Conservation (phyloP, 1,140 invertebrate genomes). For the Coptotermes formosanus region DNA sequence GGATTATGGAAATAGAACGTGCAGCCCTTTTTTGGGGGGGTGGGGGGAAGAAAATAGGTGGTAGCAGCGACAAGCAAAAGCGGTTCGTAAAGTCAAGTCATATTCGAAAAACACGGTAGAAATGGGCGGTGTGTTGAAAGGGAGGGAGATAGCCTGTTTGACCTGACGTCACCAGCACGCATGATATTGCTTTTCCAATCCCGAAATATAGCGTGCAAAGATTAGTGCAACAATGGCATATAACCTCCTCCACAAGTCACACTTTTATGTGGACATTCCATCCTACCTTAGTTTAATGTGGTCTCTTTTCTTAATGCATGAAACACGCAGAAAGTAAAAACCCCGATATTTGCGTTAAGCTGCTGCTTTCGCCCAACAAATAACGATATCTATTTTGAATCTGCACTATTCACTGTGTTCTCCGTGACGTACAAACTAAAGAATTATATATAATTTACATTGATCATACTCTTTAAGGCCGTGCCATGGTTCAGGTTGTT, state of each 20-base stretch:
- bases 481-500: too few species aligned
- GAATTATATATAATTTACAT: too few species aligned
- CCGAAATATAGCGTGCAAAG: not conserved
- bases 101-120: not conserved
- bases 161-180: not conserved
- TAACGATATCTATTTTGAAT: too few species aligned
- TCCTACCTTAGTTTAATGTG: too few species aligned
- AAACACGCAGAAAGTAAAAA: too few species aligned
- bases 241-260: not conserved
- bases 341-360: too few species aligned
- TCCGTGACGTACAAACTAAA: too few species aligned
- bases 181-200: constrained; percentile 9
- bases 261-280: too few species aligned
- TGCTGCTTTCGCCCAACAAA: too few species aligned
- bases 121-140: not conserved
- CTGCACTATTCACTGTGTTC: too few species aligned
- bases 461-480: too few species aligned
- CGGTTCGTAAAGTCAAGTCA: not conserved
- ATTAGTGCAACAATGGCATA: not conserved
- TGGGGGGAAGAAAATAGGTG: not conserved
- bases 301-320: too few species aligned
- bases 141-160: not conserved
- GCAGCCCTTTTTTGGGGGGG: not conserved
- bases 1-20: not conserved
- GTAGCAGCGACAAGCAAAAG: not conserved